Evolutionary conservation across 2,888 invertebrate species (phyloP).

Genomic region (Herminia tarsipennalis): DNA sequence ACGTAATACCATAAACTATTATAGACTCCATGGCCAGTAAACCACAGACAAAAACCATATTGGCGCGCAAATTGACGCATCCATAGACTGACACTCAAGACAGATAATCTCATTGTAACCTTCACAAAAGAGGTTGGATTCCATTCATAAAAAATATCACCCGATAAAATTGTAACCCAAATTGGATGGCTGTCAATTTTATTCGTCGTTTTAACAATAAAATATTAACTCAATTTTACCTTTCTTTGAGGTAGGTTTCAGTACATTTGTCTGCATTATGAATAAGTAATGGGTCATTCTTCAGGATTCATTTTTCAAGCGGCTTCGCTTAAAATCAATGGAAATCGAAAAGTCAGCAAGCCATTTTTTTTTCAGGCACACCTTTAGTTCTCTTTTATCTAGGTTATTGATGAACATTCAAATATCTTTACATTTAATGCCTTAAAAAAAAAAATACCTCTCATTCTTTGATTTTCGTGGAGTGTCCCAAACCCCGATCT

Average conservation of each 20-base stretch:
- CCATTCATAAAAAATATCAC: background rate
- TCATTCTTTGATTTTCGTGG: too few species aligned
- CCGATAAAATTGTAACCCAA: too few species aligned
- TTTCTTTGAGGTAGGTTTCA: background rate
- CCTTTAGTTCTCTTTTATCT: too few species aligned
- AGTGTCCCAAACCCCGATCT: too few species aligned
- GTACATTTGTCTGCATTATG: background rate
- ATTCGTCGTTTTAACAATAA: background rate
- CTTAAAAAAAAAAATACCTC: too few species aligned
- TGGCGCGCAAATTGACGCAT: slow-evolving; percentile 4
- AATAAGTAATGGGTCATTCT: slow-evolving; percentile 5
- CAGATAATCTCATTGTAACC: slow-evolving; percentile 1
- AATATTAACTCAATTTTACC: background rate
- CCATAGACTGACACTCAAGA: slow-evolving; percentile 1
- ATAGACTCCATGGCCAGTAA: background rate
- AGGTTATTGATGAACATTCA: too few species aligned
- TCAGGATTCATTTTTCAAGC: too few species aligned
- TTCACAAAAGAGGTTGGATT: slow-evolving; percentile 1
- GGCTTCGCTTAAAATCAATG: too few species aligned
- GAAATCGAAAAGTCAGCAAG: too few species aligned
- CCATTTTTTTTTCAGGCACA: too few species aligned
- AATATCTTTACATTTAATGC: too few species aligned
- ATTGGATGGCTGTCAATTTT: background rate
- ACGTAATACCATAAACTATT: background rate
- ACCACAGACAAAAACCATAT: background rate